Percentiles rank a stretch among this genome's conserved stretches.
Evolutionary conservation across 2,113 vertebrate genomes (phyloP).

Genomic region (Craseonycteris thonglongyai): DNA sequence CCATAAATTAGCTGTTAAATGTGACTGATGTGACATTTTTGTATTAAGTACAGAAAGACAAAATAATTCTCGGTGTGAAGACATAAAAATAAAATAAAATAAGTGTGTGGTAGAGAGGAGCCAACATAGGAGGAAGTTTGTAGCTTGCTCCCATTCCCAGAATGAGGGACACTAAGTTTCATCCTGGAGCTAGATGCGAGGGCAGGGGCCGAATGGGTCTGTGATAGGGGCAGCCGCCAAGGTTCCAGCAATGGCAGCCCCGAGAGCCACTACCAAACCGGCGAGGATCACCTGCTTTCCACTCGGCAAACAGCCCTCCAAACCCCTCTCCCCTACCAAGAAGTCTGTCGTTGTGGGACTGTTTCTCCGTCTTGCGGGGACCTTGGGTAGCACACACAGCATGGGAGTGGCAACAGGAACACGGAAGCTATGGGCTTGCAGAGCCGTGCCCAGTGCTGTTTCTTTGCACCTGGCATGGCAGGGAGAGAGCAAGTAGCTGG

Average conservation of each 20-base stretch:
- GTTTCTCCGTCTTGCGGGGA: background rate
- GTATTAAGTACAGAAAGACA: background rate
- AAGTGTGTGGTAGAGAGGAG: background rate
- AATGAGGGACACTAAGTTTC: background rate
- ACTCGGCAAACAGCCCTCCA: background rate
- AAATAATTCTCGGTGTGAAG: background rate
- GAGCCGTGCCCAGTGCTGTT: background rate
- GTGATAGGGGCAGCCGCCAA: background rate
- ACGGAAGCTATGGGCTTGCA: rapidly evolving
- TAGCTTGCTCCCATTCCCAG: background rate
- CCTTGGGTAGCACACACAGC: background rate
- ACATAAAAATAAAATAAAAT: background rate
- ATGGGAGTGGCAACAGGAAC: background rate
- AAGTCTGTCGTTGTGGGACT: background rate
- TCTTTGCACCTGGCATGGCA: background rate
- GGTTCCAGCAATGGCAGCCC: background rate
- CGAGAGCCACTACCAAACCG: background rate
- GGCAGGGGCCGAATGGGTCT: background rate
- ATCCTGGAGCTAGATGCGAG: background rate
- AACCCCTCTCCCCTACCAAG: background rate
- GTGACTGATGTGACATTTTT: background rate
- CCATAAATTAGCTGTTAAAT: background rate
- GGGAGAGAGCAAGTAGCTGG: background rate
- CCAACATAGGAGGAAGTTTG: background rate
- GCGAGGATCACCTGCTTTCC: background rate